These are phyloP conservation scores for Glomeris maerens DNA, from an alignment of 1,140 invertebrate genomes.

Conservation along the genomic window DNA sequence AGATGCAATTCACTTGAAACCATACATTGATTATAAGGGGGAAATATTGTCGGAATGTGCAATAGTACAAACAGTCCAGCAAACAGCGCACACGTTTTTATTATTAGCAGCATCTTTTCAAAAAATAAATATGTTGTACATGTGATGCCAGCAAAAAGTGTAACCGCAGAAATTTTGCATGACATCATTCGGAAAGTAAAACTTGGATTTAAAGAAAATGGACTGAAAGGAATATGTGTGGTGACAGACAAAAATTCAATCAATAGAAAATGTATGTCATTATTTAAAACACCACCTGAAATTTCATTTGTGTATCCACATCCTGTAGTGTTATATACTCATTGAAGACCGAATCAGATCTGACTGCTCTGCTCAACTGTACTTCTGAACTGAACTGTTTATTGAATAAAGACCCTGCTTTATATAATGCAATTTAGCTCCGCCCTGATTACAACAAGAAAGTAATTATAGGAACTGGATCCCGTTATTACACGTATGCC, in stretches of 20 bases:
- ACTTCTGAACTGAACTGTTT: too few species aligned
- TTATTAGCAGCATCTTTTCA: constrained; percentile 13
- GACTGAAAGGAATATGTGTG: constrained; percentile 11
- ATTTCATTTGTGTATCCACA: constrained; percentile 6
- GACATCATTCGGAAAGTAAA: constrained; percentile 9
- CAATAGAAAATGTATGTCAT: constrained; percentile 15
- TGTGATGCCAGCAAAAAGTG: constrained; percentile 14
- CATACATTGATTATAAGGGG: constrained; percentile 17
- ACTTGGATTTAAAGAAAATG: constrained; percentile 11
- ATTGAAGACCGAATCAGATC: too few species aligned
- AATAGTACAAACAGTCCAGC: constrained; percentile 13
- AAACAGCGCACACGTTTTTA: constrained; percentile 17
- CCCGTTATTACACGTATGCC: too few species aligned
- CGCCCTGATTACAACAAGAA: too few species aligned
- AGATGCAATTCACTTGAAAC: constrained; percentile 19
- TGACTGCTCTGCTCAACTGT: too few species aligned
- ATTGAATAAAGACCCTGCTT: too few species aligned
- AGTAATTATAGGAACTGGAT: too few species aligned
- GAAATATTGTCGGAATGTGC: constrained; percentile 15
- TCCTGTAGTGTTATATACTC: too few species aligned
- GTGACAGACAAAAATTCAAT: constrained; percentile 17
- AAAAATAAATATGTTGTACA: constrained; percentile 15
- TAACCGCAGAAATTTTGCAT: constrained; percentile 12
- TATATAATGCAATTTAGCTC: too few species aligned
- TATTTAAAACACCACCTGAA: constrained; percentile 11